Conservation (phyloP, 2,113 vertebrate species). For the Pavo muticus region DNA sequence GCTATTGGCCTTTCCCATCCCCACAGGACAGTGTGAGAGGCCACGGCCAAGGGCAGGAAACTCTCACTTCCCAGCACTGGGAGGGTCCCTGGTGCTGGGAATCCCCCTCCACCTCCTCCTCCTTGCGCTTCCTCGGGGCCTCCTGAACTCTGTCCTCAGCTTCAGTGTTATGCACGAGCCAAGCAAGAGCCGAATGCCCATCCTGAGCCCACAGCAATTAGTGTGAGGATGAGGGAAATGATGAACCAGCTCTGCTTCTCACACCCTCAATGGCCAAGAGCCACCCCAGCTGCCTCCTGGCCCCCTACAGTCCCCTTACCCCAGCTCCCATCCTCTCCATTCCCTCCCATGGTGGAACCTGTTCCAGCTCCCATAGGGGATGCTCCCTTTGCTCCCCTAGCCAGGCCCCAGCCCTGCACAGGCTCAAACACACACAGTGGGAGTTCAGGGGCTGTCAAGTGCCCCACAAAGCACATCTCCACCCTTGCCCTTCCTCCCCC, state of each 20-base stretch:
- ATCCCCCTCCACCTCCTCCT: background rate
- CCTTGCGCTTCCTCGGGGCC: background rate
- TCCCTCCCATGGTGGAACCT: background rate
- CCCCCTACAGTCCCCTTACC: accelerated
- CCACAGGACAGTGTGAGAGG: background rate
- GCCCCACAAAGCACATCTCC: background rate
- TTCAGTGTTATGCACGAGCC: accelerated
- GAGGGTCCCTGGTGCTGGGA: background rate
- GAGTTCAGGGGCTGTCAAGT: background rate
- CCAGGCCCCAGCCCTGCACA: too few species aligned
- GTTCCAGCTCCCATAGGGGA: accelerated
- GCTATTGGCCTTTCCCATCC: background rate
- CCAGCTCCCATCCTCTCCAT: background rate
- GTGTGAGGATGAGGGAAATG: background rate
- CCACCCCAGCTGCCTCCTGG: accelerated
- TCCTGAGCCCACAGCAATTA: background rate
- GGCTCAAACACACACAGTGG: background rate
- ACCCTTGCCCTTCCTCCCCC: background rate
- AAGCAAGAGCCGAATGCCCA: background rate
- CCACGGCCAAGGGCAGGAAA: background rate
- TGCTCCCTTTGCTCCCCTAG: background rate
- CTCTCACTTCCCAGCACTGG: background rate
- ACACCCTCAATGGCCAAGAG: background rate
- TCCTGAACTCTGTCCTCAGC: background rate
- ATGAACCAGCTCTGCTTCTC: background rate